Percentiles rank a stretch among this genome's conserved stretches.
phyloP scores from a whole-genome alignment of 2,113 vertebrate genomes.

The Coptodon bakossiorum region DNA sequence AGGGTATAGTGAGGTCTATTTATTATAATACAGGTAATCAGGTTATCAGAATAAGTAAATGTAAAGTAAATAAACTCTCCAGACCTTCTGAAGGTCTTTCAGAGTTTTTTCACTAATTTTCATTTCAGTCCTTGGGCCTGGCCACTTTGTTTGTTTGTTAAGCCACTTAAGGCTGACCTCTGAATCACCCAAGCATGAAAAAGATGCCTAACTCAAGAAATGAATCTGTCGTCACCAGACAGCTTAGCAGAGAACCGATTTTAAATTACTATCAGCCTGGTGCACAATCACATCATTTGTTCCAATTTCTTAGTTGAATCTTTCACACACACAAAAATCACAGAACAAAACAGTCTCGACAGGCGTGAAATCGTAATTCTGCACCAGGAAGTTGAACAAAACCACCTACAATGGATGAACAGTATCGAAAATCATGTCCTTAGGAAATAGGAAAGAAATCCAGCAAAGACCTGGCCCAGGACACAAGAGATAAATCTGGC shows the following conservation, averaged over 20 bases:
- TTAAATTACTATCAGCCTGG: background rate
- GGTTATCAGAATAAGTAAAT: background rate
- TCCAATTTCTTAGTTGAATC: background rate
- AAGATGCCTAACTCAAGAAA: background rate
- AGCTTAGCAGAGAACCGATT: background rate
- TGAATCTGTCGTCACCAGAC: background rate
- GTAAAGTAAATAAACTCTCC: background rate
- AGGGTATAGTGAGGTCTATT: background rate
- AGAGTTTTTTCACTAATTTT: background rate
- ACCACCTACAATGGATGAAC: background rate
- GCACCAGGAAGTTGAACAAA: background rate
- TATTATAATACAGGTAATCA: background rate
- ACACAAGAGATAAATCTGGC: background rate
- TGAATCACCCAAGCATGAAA: background rate
- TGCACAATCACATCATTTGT: background rate
- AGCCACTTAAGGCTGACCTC: background rate
- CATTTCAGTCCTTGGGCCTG: background rate
- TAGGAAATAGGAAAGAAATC: background rate
- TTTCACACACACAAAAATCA: background rate
- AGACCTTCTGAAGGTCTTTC: background rate
- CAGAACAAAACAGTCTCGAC: background rate
- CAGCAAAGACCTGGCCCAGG: background rate
- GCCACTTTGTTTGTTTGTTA: background rate
- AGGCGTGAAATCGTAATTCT: background rate
- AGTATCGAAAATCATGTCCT: accelerated